phyloP scores from a whole-genome alignment of 2,113 vertebrate genomes.

The Pangasianodon hypophthalmus region DNA sequence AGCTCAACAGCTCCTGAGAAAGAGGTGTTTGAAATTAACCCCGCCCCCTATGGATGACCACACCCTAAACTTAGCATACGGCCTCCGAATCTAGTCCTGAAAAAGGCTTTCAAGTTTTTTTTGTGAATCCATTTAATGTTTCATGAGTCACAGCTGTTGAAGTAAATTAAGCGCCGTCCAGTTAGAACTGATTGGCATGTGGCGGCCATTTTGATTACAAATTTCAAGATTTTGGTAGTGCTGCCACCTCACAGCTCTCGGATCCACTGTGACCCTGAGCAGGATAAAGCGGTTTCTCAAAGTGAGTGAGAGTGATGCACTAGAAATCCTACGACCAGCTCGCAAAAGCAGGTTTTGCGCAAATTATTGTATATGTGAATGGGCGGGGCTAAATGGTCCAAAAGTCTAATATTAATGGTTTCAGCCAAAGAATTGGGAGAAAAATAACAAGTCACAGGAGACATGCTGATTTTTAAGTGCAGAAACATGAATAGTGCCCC shows the following conservation, averaged over 20 bases:
- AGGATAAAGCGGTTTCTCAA: background rate
- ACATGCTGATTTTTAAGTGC: background rate
- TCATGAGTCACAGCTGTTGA: background rate
- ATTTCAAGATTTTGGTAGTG: background rate
- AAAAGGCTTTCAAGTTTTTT: no score
- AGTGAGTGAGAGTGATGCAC: background rate
- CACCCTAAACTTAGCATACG: background rate
- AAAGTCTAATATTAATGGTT: background rate
- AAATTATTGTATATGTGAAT: background rate
- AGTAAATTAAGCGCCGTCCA: background rate
- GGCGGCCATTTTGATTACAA: background rate
- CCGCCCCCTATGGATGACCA: background rate
- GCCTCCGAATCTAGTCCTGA: background rate
- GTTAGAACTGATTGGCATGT: no score
- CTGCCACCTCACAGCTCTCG: background rate
- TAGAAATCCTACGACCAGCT: background rate
- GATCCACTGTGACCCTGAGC: background rate
- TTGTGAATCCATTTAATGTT: background rate
- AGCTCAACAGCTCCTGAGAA: background rate
- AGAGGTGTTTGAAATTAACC: background rate
- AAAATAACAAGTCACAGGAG: background rate
- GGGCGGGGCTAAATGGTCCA: background rate
- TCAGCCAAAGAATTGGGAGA: background rate
- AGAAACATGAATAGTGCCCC: background rate
- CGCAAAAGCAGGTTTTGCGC: background rate